These are phyloP conservation scores for Stenoptilia bipunctidactyla DNA, from an alignment of 2,888 invertebrate genomes.

Conservation along the genomic window DNA sequence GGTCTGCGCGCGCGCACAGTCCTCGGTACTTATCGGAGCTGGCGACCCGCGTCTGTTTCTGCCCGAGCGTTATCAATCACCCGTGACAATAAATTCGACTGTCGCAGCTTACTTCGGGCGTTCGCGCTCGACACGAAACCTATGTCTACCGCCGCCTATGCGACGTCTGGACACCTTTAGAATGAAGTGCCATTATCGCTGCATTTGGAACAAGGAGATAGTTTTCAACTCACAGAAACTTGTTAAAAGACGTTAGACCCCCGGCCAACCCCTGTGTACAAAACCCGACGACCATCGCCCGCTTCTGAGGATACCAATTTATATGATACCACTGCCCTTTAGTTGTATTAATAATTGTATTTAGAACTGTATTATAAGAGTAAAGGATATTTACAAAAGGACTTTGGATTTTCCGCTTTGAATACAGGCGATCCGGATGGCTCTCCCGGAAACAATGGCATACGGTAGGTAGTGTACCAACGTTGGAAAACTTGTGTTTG, in stretches of 20 bases:
- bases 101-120: conserved; percentile 49
- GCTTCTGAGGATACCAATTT: conserved; percentile 45
- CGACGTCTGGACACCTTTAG: conserved; percentile 62
- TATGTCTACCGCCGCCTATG: conserved; percentile 64
- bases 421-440: conserved; percentile 46
- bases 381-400: conserved; percentile 39
- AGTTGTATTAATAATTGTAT: conserved; percentile 41
- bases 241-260: conserved; percentile 89
- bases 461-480: conserved; percentile 31
- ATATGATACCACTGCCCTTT: conserved; percentile 55
- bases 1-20: conserved; percentile 35
- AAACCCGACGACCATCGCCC: conserved; percentile 54
- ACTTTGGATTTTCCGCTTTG: conserved; percentile 26
- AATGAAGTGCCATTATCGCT: conserved; percentile 84
- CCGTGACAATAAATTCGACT: conserved; percentile 66
- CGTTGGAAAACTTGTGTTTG: conserved; percentile 36
- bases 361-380: conserved; percentile 47
- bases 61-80: conserved; percentile 17
- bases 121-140: conserved; percentile 53
- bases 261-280: conserved; percentile 29
- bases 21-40: conserved; percentile 5
- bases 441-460: conserved; percentile 36
- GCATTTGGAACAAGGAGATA: conserved; percentile 94
- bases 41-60: neutral
- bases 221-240: conserved; percentile 93